Evolutionary conservation across 92 coral and sea anemone species (phyloP).

Genomic region (Umimayanthus chanpuru): DNA sequence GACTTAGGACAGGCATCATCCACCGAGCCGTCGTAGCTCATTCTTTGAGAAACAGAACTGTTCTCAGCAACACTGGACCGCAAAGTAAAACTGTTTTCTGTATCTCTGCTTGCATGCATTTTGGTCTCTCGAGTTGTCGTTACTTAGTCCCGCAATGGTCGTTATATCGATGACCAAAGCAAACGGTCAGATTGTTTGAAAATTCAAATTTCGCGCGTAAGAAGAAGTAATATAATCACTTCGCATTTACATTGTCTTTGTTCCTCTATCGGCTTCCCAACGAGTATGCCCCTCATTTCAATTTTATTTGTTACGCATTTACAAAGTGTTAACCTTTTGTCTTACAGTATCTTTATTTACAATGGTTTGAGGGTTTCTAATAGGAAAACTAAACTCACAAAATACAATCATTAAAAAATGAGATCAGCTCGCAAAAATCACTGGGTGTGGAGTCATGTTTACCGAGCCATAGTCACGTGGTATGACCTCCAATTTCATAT

Average conservation of each 20-base stretch:
- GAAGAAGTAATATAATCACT: constrained; percentile 19
- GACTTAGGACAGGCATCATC: background rate
- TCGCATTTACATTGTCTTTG: constrained; percentile 3
- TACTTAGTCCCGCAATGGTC: background rate
- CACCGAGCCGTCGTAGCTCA: background rate
- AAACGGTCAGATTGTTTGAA: constrained; percentile 31
- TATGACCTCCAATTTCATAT: too few relatives aligned
- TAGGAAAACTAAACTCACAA: background rate
- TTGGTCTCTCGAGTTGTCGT: background rate
- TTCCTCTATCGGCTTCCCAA: background rate
- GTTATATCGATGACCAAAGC: background rate
- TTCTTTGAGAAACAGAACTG: background rate
- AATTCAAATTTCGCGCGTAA: constrained; percentile 17
- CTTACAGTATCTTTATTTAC: too few relatives aligned
- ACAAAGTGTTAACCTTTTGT: background rate
- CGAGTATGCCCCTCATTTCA: constrained; percentile 12
- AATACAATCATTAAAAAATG: background rate
- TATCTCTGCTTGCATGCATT: background rate
- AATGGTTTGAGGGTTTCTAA: too few relatives aligned
- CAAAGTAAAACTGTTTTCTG: background rate
- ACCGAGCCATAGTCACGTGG: too few relatives aligned
- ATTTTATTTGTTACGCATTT: background rate
- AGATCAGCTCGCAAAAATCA: background rate
- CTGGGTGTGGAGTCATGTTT: too few relatives aligned
- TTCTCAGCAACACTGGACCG: background rate